Evolutionary conservation across 2,888 invertebrate species (phyloP), one percentile per base, ranked within the genome.

Genomic region (Acheta domesticus): DNA sequence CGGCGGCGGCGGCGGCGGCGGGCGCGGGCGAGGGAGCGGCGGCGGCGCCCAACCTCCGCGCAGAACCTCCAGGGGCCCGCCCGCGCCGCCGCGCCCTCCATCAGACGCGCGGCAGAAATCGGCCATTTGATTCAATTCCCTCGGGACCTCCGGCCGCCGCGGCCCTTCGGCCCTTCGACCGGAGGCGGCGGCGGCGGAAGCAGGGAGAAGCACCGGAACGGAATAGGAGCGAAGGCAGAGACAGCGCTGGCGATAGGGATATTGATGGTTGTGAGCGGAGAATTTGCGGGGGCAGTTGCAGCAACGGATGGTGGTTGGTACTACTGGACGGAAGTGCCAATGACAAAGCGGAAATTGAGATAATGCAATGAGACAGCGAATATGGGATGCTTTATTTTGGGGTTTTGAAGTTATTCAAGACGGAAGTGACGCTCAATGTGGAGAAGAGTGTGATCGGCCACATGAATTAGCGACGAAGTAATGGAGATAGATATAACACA

Each of bases 71-170:
- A 2, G 50, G 49, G 49, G 76, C 36, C 74, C 62, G 14, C 19
- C 62, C 62, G 62, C 62, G 62, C n/a, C 62, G 62, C n/a, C 20
- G 73, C 74, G 49, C n/a, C 74, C 48, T 23, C 16, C 62, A 77
- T 21, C 19, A 19, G 62, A 49, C 50, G 74, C 50, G 73, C 50
- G 62, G 20, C 78, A 79, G 81, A 80, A 81, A 81, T 81, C 81
- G 78, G 62, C 79, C 81, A 79, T 81, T 81, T 81, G 81, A 81
- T 80, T 81, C 81, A 79, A 81, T 81, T 80, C 81, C 81, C 80
- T 21, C 19, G 78, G n/a, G 80, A 23, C 23, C 49, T n/a, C 50
- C 62, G 77, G 76, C 50, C 14, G 74, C 76, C 20, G 75, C 78
- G 75, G 78, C 75, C 78, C 78, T 75, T 50, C 78, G 75, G 75